Percentiles rank a stretch among this genome's conserved stretches.
Evolutionary conservation across 2,888 invertebrate species (phyloP).

Genomic region (Xestia xanthographa): DNA sequence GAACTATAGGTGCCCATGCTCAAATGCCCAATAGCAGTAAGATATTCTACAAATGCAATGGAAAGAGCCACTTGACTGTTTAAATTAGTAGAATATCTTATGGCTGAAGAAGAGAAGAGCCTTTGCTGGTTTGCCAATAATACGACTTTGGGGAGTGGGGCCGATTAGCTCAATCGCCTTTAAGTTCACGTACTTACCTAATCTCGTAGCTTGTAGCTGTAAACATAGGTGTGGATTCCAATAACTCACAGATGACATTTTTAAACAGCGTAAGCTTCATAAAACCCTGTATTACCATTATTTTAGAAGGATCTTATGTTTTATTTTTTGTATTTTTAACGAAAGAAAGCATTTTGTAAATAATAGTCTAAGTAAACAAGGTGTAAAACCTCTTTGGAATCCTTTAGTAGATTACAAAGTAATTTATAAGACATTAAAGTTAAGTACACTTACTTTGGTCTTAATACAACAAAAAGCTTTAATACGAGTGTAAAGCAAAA

Average conservation of each 20-base stretch:
- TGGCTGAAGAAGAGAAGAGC: too few species aligned
- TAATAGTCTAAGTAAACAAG: background rate
- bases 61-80: too few species aligned
- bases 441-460: constrained; percentile 15
- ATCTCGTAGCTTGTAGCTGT: background rate
- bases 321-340: background rate
- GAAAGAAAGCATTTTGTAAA: constrained; percentile 12
- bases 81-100: too few species aligned
- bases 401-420: constrained; percentile 12
- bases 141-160: too few species aligned
- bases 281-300: background rate
- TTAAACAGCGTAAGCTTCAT: too few species aligned
- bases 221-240: background rate
- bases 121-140: background rate
- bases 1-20: too few species aligned
- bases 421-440: constrained; percentile 43
- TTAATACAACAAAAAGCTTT: constrained; percentile 25
- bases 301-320: too few species aligned
- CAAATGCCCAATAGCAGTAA: too few species aligned
- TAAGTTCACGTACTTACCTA: background rate
- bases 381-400: constrained; percentile 12
- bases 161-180: background rate
- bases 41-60: too few species aligned
- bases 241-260: background rate
- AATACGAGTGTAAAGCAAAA: constrained; percentile 8